phyloP scores from a whole-genome alignment of 2,888 invertebrate genomes.

The Apamea crenata region DNA sequence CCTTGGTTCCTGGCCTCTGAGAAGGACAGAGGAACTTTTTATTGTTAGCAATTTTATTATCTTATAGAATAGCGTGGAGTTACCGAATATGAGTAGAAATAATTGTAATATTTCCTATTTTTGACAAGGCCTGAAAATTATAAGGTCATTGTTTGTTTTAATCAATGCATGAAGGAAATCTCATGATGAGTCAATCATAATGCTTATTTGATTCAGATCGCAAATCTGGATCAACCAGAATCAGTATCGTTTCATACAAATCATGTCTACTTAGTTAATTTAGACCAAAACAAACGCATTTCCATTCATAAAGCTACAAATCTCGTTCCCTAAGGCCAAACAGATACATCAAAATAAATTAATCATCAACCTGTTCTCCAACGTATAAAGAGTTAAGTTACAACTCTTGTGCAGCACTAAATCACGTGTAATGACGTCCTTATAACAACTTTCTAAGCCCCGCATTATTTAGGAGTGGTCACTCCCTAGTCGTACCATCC shows the following conservation, averaged over 20 bases:
- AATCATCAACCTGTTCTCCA: constrained; percentile 19
- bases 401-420: constrained; percentile 43
- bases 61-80: constrained; percentile 6
- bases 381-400: constrained; percentile 37
- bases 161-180: not conserved
- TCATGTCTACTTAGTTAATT: not conserved
- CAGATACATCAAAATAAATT: constrained; percentile 16
- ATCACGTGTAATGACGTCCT: constrained; percentile 62
- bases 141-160: not conserved
- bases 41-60: constrained; percentile 32
- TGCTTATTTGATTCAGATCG: not conserved
- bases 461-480: constrained; percentile 69
- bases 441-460: constrained; percentile 68
- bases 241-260: not conserved
- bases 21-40: constrained; percentile 35
- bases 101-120: constrained; percentile 5
- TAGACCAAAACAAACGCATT: not conserved
- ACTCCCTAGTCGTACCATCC: constrained; percentile 76
- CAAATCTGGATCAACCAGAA: not conserved
- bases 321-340: not conserved
- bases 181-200: not conserved
- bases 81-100: not conserved
- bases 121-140: not conserved
- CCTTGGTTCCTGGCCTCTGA: constrained; percentile 39
- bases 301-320: not conserved